phyloP scores from a whole-genome alignment of 2,888 invertebrate species.

The Drosophila falleni region DNA sequence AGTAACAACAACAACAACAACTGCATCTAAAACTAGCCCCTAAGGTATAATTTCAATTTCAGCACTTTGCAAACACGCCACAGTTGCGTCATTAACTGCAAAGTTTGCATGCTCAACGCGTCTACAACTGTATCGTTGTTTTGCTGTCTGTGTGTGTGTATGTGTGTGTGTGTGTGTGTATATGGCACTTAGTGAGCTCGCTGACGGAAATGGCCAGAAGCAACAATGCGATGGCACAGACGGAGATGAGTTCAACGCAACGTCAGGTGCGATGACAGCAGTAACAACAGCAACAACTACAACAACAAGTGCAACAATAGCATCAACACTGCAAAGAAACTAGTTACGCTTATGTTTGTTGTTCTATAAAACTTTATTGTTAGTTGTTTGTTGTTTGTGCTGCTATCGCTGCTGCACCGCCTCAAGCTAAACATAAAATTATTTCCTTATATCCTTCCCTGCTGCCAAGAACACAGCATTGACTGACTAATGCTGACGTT shows the following conservation, averaged over 20 bases:
- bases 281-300: conserved; percentile 25
- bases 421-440: conserved; percentile 63
- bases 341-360: conserved; percentile 54
- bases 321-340: conserved; percentile 30
- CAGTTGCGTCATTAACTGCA: conserved; percentile 80
- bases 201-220: conserved; percentile 72
- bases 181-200: conserved; percentile 63
- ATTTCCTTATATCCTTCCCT: conserved; percentile 26
- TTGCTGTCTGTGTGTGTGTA: conserved; percentile 15
- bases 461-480: conserved; percentile 23
- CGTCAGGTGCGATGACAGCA: conserved; percentile 69
- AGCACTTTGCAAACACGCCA: conserved; percentile 80
- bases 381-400: conserved; percentile 50
- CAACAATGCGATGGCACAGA: conserved; percentile 47
- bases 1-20: conserved; percentile 29
- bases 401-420: conserved; percentile 45
- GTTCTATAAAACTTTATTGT: conserved; percentile 78
- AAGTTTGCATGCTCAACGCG: conserved; percentile 76
- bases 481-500: conserved; percentile 43
- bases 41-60: conserved; percentile 83
- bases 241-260: conserved; percentile 73
- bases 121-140: conserved; percentile 43
- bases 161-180: conserved; percentile 8
- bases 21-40: conserved; percentile 45
- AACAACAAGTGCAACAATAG: conserved; percentile 19